Conservation (phyloP, 2,797 vertebrate genomes). For the Ctenosaura bakeri region DNA sequence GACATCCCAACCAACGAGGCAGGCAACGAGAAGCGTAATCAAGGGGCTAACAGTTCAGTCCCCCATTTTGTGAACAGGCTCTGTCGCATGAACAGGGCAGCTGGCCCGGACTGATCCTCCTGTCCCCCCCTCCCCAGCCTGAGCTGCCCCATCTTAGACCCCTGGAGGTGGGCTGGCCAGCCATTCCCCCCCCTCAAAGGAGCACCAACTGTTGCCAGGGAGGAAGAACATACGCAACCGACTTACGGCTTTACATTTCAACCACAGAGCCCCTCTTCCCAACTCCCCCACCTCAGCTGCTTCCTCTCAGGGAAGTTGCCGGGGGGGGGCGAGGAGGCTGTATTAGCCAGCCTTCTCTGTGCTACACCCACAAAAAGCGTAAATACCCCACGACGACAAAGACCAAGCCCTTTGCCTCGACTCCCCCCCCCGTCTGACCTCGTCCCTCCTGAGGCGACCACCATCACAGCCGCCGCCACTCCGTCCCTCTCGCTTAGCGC, state of each 20-base stretch:
- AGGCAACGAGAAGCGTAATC: background rate
- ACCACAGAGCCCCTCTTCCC: background rate
- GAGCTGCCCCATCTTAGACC: background rate
- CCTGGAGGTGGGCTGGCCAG: background rate
- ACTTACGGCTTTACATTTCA: too few species aligned
- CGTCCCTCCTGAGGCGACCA: background rate
- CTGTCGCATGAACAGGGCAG: too few species aligned
- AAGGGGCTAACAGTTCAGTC: background rate
- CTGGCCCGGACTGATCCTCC: too few species aligned
- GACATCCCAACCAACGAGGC: background rate
- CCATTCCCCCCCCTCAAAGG: too few species aligned
- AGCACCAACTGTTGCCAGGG: background rate
- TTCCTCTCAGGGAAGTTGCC: background rate
- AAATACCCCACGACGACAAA: too few species aligned
- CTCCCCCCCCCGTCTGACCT: background rate
- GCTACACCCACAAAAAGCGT: too few species aligned
- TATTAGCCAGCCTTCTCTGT: too few species aligned
- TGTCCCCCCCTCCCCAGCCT: too few species aligned
- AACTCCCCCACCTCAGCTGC: background rate
- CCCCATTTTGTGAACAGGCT: slow-evolving; percentile 23
- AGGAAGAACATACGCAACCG: too few species aligned
- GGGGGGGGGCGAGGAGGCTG: background rate
- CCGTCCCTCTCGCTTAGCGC: background rate
- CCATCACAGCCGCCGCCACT: too few species aligned
- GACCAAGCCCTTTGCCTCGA: background rate